These are phyloP conservation scores for Ptilorrhoa leucosticta DNA, from an alignment of 2,113 vertebrate genomes.

Conservation along the genomic window DNA sequence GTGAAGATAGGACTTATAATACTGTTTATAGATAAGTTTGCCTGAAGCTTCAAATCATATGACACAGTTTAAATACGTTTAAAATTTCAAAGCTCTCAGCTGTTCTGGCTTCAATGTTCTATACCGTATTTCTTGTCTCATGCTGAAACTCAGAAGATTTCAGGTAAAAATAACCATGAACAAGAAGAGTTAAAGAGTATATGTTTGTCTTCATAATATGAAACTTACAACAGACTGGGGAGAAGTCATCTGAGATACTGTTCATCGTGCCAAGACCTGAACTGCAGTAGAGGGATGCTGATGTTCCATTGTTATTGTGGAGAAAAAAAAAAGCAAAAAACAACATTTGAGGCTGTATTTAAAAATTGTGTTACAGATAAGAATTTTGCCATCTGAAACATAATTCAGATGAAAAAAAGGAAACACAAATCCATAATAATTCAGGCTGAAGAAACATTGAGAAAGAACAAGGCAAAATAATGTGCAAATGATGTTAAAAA, in stretches of 20 bases:
- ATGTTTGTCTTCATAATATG: not conserved
- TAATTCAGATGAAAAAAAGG: not conserved
- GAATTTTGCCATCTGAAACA: not conserved
- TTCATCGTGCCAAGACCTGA: not conserved
- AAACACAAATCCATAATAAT: not conserved
- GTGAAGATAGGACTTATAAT: not conserved
- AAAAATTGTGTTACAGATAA: not conserved
- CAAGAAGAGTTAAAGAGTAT: not conserved
- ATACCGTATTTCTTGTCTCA: not conserved
- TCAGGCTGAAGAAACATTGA: not conserved
- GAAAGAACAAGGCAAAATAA: not conserved
- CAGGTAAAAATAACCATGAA: not conserved
- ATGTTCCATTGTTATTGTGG: not conserved
- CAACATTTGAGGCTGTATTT: not conserved
- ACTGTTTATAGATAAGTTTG: not conserved
- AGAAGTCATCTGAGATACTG: not conserved
- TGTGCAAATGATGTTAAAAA: not conserved
- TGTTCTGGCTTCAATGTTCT: not conserved
- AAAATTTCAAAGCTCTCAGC: not conserved
- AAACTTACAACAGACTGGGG: not conserved
- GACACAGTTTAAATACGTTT: not conserved
- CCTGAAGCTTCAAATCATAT: not conserved
- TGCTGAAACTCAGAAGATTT: not conserved
- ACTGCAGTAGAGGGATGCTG: not conserved
- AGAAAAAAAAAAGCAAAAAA: not conserved